A percentile compares a stretch with the other conserved stretches of the same genome.
Conservation (phyloP, 2,113 vertebrate genomes). For the Bucco capensis region DNA sequence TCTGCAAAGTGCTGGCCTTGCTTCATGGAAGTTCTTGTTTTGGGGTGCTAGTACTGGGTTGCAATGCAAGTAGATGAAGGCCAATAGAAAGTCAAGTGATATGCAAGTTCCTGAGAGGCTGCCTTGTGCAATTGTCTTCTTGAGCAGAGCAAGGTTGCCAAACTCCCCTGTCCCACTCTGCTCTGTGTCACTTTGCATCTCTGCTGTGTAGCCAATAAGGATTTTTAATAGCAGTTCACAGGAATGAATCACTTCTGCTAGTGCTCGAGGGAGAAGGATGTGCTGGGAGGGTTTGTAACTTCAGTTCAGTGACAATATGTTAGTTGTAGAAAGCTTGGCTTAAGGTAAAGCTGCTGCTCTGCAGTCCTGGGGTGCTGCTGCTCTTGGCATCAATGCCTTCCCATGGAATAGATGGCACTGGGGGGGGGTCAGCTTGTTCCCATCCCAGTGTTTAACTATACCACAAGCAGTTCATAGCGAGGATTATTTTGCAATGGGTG, state of each 20-base stretch:
- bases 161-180: neutral
- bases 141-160: fast-evolving
- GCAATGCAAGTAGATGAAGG: neutral
- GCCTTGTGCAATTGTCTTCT: neutral
- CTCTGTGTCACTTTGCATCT: fast-evolving
- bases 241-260: neutral
- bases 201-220: neutral
- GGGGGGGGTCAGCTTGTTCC: neutral
- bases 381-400: neutral
- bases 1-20: neutral
- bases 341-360: neutral
- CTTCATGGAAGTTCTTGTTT: neutral
- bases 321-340: neutral
- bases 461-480: neutral
- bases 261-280: neutral
- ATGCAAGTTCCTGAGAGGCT: neutral
- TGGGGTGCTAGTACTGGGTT: neutral
- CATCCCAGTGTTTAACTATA: neutral
- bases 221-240: neutral
- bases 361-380: neutral
- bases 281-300: neutral
- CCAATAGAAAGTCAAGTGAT: neutral
- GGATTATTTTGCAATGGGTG: neutral
- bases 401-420: fast-evolving
- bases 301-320: neutral